These are phyloP conservation scores for Cryptophagus acutangulus DNA, from an alignment of 2,888 invertebrate genomes.

Conservation along the genomic window DNA sequence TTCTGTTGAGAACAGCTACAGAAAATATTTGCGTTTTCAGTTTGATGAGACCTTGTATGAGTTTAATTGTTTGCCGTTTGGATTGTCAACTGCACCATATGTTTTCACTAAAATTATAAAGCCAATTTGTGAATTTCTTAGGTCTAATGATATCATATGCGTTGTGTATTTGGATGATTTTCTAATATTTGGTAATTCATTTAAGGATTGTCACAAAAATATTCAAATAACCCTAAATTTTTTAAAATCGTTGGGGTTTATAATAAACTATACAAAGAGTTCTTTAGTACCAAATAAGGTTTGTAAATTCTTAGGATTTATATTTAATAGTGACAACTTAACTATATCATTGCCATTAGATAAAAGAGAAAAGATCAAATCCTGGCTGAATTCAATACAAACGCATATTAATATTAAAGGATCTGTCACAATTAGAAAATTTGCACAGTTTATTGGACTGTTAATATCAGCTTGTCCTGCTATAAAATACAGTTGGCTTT, in stretches of 20 bases:
- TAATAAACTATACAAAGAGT: slow-evolving; percentile 24
- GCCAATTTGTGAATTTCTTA: slow-evolving; percentile 10
- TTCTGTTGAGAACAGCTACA: slow-evolving; percentile 6
- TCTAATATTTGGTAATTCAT: slow-evolving; percentile 9
- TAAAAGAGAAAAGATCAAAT: slow-evolving; percentile 12
- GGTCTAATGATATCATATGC: slow-evolving; percentile 7
- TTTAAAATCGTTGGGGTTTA: slow-evolving; percentile 17
- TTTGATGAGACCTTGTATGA: slow-evolving; percentile 14
- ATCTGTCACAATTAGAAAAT: too few species aligned
- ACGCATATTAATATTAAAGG: too few species aligned
- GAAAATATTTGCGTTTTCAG: slow-evolving; percentile 15
- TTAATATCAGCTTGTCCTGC: slow-evolving; percentile 31
- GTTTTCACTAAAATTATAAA: slow-evolving; percentile 21
- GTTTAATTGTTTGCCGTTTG: slow-evolving; percentile 18
- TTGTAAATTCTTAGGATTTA: slow-evolving; percentile 22
- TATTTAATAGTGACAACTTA: slow-evolving; percentile 16
- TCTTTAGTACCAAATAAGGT: slow-evolving; percentile 15
- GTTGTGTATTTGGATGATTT: slow-evolving; percentile 14
- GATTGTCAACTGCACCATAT: slow-evolving; percentile 14
- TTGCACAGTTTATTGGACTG: slow-evolving; percentile 18
- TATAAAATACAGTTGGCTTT: slow-evolving; percentile 32
- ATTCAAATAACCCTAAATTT: neutral
- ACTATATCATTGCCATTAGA: slow-evolving; percentile 9
- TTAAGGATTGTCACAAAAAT: slow-evolving; percentile 11
- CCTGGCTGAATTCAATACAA: too few species aligned